Percentiles rank a stretch among this genome's conserved stretches.
Conservation (phyloP, 2,113 vertebrate species). For the Ceyx margarethae region DNA sequence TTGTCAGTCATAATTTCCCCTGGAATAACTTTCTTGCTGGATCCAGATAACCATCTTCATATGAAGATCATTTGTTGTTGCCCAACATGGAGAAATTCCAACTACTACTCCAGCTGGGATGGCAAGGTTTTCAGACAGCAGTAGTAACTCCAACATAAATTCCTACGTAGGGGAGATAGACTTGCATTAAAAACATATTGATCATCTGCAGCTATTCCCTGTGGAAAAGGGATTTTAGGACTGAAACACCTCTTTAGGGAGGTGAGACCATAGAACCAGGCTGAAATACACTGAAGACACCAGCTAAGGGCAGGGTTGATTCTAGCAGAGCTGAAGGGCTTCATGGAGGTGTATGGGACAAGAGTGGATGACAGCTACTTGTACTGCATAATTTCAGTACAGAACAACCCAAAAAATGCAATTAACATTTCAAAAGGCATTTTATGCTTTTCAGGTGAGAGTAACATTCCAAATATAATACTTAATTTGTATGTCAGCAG, state of each 20-base stretch:
- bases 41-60: conserved; percentile 7
- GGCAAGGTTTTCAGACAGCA: background rate
- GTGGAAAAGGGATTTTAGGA: background rate
- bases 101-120: background rate
- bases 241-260: background rate
- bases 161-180: background rate
- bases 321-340: background rate
- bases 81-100: conserved; percentile 12
- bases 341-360: background rate
- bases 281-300: background rate
- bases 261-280: background rate
- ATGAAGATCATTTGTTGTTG: conserved; percentile 4
- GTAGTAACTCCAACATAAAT: background rate
- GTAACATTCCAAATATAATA: background rate
- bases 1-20: background rate
- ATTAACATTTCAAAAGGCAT: background rate
- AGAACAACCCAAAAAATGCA: background rate
- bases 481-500: background rate
- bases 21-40: conserved; percentile 3
- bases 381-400: background rate
- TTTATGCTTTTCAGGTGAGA: conserved; percentile 11
- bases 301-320: background rate
- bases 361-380: background rate
- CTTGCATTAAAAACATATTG: background rate
- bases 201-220: background rate